These are phyloP conservation scores for Scaptomyza montana DNA, from an alignment of 1,140 invertebrate species.

Conservation along the genomic window DNA sequence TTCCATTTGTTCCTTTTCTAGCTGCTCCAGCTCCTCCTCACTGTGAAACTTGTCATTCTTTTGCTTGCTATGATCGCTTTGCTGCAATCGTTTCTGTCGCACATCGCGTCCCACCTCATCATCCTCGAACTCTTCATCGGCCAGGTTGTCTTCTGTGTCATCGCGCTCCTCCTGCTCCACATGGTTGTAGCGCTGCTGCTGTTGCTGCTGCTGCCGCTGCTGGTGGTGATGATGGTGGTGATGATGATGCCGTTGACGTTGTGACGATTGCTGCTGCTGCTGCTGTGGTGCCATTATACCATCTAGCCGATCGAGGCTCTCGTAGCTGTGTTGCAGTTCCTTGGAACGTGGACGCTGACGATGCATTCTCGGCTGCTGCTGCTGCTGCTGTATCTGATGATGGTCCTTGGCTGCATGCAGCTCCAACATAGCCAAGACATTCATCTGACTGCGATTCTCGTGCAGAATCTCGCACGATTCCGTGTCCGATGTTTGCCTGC, in stretches of 20 bases:
- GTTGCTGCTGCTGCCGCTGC: conserved; percentile 48
- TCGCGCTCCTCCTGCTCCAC: conserved; percentile 74
- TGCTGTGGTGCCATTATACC: conserved; percentile 21
- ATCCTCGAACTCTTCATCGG: conserved; percentile 82
- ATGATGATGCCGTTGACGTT: conserved; percentile 59
- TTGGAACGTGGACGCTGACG: conserved; percentile 77
- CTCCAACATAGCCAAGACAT: conserved; percentile 67
- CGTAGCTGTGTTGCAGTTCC: conserved; percentile 76
- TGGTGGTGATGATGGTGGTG: conserved; percentile 68
- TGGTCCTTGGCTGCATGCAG: conserved; percentile 51
- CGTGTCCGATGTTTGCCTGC: conserved; percentile 83
- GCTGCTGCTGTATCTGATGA: conserved; percentile 26
- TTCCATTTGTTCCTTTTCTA: conserved; percentile 7
- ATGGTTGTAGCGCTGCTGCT: conserved; percentile 66
- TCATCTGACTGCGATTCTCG: conserved; percentile 75
- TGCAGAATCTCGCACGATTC: conserved; percentile 83
- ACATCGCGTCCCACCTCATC: conserved; percentile 80
- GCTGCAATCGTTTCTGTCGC: conserved; percentile 66
- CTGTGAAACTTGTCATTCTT: conserved; percentile 34
- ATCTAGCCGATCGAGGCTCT: conserved; percentile 70
- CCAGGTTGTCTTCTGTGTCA: conserved; percentile 81
- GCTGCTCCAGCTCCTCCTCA: conserved; percentile 23
- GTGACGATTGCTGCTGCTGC: conserved; percentile 30
- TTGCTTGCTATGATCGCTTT: conserved; percentile 25
- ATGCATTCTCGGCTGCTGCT: conserved; percentile 58